Evolutionary conservation across 2,888 invertebrate species (phyloP), one percentile per base, ranked within the genome.

Genomic region (Allolobophora icterica): DNA sequence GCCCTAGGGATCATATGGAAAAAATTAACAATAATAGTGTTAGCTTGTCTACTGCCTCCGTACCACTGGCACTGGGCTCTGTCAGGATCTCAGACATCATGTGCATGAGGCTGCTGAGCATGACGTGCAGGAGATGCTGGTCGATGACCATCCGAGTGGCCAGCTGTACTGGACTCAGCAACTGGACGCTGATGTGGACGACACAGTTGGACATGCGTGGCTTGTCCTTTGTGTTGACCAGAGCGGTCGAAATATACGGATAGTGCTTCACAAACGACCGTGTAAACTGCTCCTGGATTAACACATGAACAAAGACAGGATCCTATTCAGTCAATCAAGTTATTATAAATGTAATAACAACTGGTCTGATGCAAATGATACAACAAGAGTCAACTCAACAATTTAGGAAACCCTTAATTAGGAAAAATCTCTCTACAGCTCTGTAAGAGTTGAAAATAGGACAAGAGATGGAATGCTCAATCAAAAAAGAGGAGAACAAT

Each of bases 191-290:
- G 96, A 99, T 98, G 96, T 99, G 99, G 0, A 99, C 99, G 0
- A 99, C 98, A 90, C 99, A 97, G 96, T 99, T 99, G 94, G 98
- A 98, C 6, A 99, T 98, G 8, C 94, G 94, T 34, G 93, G 91
- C 34, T 84, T 58, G 90, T 94, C 94, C 33, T 92, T 92, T 0
- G 94, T 94, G 83, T 93, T 93, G 40, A 94, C 90, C 92, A 99
- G 96, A 95, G 99, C 98, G 94, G 97, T 97, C 34, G 98, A 98
- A 94, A 99, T 98, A 94, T 98, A 97, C 93, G 98, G 98, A 96
- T 99, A 99, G 96, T 99, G 99, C 96, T 98, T 96, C 92, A 99
- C 98, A 96, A 99, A 99, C 15, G 98, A 98, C 92, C 97, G 96
- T 0, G 98, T 98, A 92, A 99, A 97, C 93, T 98, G 97, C 94